A percentile compares a stretch with the other conserved stretches of the same genome.
Evolutionary conservation across 2,113 vertebrate genomes (phyloP).

Genomic region (Mobula birostris): DNA sequence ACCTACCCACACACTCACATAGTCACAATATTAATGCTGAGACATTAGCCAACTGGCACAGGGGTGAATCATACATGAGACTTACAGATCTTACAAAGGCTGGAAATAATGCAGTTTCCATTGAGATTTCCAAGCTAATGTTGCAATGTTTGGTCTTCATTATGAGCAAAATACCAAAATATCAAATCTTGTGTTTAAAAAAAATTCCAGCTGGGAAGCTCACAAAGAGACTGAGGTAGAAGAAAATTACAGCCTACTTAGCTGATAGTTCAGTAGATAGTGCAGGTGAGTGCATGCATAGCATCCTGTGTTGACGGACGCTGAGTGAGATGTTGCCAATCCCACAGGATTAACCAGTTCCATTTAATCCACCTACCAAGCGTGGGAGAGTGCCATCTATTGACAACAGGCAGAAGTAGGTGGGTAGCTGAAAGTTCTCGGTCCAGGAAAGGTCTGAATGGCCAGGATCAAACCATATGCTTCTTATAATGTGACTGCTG

Average conservation of each 20-base stretch:
- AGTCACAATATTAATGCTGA: background rate
- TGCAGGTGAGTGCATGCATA: background rate
- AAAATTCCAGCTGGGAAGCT: background rate
- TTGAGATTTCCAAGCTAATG: background rate
- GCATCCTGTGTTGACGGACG: too few relatives aligned
- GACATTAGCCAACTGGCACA: conserved; percentile 2
- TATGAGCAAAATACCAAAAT: background rate
- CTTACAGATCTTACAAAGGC: background rate
- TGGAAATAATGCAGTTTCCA: conserved; percentile 11
- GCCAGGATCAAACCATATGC: too few relatives aligned
- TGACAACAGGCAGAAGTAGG: too few relatives aligned
- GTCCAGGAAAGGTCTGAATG: too few relatives aligned
- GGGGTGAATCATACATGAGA: conserved; percentile 19
- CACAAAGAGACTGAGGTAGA: background rate
- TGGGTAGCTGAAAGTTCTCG: too few relatives aligned
- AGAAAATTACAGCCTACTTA: background rate
- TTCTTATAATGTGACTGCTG: too few relatives aligned
- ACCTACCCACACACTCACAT: background rate
- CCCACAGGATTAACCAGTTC: too few relatives aligned
- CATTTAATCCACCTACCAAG: too few relatives aligned
- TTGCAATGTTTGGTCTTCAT: background rate
- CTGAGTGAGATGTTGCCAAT: too few relatives aligned
- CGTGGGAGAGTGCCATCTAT: too few relatives aligned
- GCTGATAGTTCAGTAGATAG: background rate
- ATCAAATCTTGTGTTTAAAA: background rate